Evolutionary conservation across 2,888 invertebrate genomes (phyloP).

Genomic region (Drosophila barbarae): DNA sequence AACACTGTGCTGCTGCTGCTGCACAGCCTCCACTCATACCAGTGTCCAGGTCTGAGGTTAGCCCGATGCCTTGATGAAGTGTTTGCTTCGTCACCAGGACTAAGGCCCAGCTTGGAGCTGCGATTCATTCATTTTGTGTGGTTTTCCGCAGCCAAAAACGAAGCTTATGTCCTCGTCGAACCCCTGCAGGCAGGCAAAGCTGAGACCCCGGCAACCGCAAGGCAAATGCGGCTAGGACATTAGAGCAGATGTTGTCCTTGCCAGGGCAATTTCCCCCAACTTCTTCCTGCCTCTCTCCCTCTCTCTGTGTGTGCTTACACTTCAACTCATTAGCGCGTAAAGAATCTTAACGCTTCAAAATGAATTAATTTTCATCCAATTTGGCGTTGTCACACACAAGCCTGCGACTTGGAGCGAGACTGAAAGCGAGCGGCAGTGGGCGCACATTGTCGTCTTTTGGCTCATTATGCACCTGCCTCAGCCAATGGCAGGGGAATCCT

Average conservation of each 20-base stretch:
- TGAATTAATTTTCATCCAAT: slow-evolving; percentile 73
- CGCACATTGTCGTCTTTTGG: slow-evolving; percentile 43
- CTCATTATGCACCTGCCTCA: slow-evolving; percentile 62
- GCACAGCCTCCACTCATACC: not conserved
- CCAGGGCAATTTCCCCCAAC: slow-evolving; percentile 5
- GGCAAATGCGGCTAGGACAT: slow-evolving; percentile 35
- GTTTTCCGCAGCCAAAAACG: slow-evolving; percentile 28
- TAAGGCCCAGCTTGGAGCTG: not conserved
- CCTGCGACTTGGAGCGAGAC: slow-evolving; percentile 14
- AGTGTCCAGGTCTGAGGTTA: slow-evolving; percentile 9
- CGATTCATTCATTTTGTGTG: slow-evolving; percentile 33
- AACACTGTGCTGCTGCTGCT: slow-evolving; percentile 10
- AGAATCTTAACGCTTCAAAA: slow-evolving; percentile 72
- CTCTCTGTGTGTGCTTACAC: slow-evolving; percentile 45
- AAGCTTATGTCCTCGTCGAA: slow-evolving; percentile 2
- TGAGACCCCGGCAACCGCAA: slow-evolving; percentile 16
- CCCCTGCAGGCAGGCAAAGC: no score
- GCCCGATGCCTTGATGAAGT: slow-evolving; percentile 29
- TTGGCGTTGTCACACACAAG: slow-evolving; percentile 55
- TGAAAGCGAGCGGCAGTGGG: slow-evolving; percentile 6
- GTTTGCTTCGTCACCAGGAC: slow-evolving; percentile 16
- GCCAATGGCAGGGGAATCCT: not conserved
- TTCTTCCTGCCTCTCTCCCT: not conserved
- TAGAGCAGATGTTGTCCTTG: slow-evolving; percentile 32
- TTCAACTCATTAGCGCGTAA: slow-evolving; percentile 69